A percentile compares a stretch with the other conserved stretches of the same genome.
phyloP scores from a whole-genome alignment of 2,113 vertebrate species.

The Oncorhynchus gorbuscha region DNA sequence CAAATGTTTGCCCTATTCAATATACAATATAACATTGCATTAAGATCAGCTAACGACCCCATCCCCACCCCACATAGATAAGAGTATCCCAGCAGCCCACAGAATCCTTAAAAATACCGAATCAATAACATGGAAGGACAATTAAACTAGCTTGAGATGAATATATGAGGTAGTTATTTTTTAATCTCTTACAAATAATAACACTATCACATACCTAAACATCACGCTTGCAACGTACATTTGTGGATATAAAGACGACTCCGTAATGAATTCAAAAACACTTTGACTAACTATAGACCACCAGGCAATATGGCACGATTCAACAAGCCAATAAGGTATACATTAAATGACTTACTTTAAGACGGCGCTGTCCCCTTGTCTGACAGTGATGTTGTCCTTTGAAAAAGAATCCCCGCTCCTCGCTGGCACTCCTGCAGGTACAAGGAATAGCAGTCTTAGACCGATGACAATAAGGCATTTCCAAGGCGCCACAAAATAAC shows the following conservation, averaged over 20 bases:
- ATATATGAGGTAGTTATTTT: not conserved
- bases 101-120: not conserved
- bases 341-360: slow-evolving; percentile 85
- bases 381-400: slow-evolving; percentile 99
- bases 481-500: slow-evolving; percentile 79
- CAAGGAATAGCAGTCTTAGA: slow-evolving; percentile 88
- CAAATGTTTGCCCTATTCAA: too few relatives aligned
- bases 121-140: not conserved
- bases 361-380: slow-evolving; percentile 94
- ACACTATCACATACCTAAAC: not conserved
- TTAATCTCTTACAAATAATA: not conserved
- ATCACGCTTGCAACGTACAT: not conserved
- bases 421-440: slow-evolving; percentile 79
- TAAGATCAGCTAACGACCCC: not conserved
- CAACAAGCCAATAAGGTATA: not conserved
- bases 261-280: not conserved
- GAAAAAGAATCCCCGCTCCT: slow-evolving; percentile 78
- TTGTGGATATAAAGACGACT: too few relatives aligned
- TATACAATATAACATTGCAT: not conserved
- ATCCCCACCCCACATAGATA: not conserved
- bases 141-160: not conserved
- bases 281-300: not conserved
- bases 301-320: not conserved
- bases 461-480: slow-evolving; percentile 90
- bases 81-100: not conserved